Conservation (phyloP, 2,113 vertebrate genomes). For the Tetrax tetrax region DNA sequence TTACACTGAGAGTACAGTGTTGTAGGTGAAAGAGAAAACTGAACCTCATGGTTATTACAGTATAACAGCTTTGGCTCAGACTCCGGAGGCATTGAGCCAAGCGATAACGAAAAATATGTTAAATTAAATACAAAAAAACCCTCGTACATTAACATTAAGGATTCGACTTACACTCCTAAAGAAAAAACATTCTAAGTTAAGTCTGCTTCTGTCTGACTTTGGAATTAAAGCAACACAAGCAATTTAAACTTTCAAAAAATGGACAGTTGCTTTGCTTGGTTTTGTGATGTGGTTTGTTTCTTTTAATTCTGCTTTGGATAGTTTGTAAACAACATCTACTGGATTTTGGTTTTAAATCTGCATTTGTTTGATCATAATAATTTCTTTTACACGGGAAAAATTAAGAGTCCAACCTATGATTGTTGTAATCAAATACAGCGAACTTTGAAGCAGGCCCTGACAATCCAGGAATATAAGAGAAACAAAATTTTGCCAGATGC, state of each 20-base stretch:
- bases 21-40: constrained; percentile 38
- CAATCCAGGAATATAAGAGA: not conserved
- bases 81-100: constrained; percentile 33
- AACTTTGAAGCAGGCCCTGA: not conserved
- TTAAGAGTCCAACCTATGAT: not conserved
- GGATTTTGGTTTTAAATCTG: not conserved
- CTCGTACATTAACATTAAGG: constrained; percentile 20
- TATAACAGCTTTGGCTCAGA: constrained; percentile 30
- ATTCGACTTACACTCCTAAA: constrained; percentile 1
- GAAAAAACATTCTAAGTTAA: not conserved
- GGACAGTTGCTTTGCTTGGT: not conserved
- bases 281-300: not conserved
- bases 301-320: not conserved
- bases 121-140: constrained; percentile 30
- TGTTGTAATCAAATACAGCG: not conserved
- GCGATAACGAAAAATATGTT: constrained; percentile 47
- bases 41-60: constrained; percentile 46
- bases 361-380: not conserved
- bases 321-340: not conserved
- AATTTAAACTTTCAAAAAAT: not conserved
- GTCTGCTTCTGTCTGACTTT: not conserved
- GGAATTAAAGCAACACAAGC: not conserved
- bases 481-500: not conserved
- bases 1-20: constrained; percentile 28
- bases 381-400: not conserved